Conservation (phyloP, 1,140 invertebrate genomes). For the Aphaenogaster floridana region DNA sequence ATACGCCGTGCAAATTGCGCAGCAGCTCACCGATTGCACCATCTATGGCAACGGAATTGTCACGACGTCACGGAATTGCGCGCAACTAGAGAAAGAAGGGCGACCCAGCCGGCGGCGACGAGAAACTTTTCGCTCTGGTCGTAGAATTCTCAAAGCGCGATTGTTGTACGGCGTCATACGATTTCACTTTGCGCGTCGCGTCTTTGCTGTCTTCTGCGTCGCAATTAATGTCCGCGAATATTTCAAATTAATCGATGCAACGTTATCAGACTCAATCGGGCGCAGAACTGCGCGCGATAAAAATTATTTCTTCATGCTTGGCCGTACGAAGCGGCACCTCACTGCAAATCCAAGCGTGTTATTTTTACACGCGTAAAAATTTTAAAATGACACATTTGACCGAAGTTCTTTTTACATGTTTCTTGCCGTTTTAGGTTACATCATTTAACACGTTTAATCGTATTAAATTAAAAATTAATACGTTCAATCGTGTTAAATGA, state of each 20-base stretch:
- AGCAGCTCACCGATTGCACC: constrained; percentile 62
- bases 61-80: constrained; percentile 56
- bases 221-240: constrained; percentile 5
- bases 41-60: constrained; percentile 61
- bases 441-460: too few species aligned
- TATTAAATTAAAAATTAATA: too few species aligned
- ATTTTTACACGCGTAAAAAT: too few species aligned
- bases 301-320: neutral
- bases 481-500: too few species aligned
- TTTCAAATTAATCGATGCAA: neutral
- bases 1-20: constrained; percentile 64
- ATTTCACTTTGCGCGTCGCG: constrained; percentile 25
- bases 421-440: too few species aligned
- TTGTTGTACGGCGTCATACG: constrained; percentile 43
- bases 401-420: too few species aligned
- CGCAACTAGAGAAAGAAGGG: constrained; percentile 49
- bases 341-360: too few species aligned
- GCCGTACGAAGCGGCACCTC: too few species aligned
- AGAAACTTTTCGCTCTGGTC: constrained; percentile 47
- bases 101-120: neutral
- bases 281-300: neutral
- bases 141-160: constrained; percentile 35
- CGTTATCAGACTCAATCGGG: neutral
- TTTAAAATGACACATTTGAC: too few species aligned
- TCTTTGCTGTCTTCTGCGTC: constrained; percentile 9